Conservation (phyloP, 2,888 invertebrate genomes). For the Teinopalpus imperialis region DNA sequence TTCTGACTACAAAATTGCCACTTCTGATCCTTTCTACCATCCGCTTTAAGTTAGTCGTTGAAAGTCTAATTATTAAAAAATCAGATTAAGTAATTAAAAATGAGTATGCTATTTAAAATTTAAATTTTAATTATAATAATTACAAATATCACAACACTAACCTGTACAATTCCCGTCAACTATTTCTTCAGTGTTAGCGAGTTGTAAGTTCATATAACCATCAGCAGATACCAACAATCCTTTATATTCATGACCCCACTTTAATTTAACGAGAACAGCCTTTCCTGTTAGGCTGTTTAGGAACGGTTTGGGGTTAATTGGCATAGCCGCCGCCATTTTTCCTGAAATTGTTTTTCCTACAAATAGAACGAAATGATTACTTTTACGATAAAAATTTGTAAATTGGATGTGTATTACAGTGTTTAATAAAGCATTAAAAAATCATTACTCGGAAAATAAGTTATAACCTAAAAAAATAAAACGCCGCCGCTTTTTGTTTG, state of each 20-base stretch:
- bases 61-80: no score
- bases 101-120: no score
- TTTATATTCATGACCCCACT: slow-evolving; percentile 99
- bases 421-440: neutral
- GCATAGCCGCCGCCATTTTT: slow-evolving; percentile 92
- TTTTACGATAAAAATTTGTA: neutral
- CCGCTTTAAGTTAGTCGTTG: no score
- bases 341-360: slow-evolving; percentile 32
- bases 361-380: slow-evolving; percentile 20
- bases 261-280: slow-evolving; percentile 97
- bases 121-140: no score
- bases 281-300: slow-evolving; percentile 98
- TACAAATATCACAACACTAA: slow-evolving; percentile 43
- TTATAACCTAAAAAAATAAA: slow-evolving; percentile 19
- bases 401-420: neutral
- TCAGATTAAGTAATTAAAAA: no score
- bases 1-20: no score
- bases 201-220: slow-evolving; percentile 99
- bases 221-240: slow-evolving; percentile 98
- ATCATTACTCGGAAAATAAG: slow-evolving; percentile 7
- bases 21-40: no score
- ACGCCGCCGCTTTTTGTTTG: slow-evolving; percentile 24
- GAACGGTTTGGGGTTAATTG: slow-evolving; percentile 99
- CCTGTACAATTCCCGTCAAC: slow-evolving; percentile 96
- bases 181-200: slow-evolving; percentile 98